These are phyloP conservation scores for Liasis olivaceus DNA, from an alignment of 2,797 vertebrate genomes.

Conservation along the genomic window DNA sequence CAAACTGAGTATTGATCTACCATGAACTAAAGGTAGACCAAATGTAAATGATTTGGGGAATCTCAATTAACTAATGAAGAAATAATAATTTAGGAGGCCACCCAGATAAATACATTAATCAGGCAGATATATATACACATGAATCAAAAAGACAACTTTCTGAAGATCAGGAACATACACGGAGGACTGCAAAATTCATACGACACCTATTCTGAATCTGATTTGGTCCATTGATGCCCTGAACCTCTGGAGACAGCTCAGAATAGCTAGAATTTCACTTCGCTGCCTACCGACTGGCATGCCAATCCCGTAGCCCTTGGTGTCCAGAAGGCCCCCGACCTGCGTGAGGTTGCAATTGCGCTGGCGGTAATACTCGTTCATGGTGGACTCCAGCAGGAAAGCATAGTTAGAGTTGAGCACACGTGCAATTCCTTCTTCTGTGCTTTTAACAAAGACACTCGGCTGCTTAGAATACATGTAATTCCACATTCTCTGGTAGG, in stretches of 20 bases:
- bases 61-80: not conserved
- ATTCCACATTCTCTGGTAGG: slow-evolving; percentile 99
- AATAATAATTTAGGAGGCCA: not conserved
- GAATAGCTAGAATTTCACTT: slow-evolving; percentile 71
- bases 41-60: not conserved
- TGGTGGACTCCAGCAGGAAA: slow-evolving; percentile 97
- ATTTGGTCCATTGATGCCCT: slow-evolving; percentile 53
- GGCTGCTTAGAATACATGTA: slow-evolving; percentile 99
- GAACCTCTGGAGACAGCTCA: slow-evolving; percentile 67
- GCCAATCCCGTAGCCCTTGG: slow-evolving; percentile 99
- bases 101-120: not conserved
- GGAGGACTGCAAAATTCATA: slow-evolving; percentile 52
- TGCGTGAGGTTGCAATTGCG: slow-evolving; percentile 98
- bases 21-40: not conserved
- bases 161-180: not conserved
- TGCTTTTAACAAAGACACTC: slow-evolving; percentile 97
- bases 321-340: slow-evolving; percentile 98
- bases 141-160: not conserved
- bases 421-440: slow-evolving; percentile 93
- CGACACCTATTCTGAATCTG: slow-evolving; percentile 42
- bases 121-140: not conserved
- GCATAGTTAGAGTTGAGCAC: slow-evolving; percentile 97
- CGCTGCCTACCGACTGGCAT: slow-evolving; percentile 94
- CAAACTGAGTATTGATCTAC: not conserved
- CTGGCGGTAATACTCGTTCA: slow-evolving; percentile 97